A percentile compares a stretch with the other conserved stretches of the same genome.
Evolutionary conservation across 2,113 vertebrate species (phyloP).

Genomic region (Cepphus grylle): DNA sequence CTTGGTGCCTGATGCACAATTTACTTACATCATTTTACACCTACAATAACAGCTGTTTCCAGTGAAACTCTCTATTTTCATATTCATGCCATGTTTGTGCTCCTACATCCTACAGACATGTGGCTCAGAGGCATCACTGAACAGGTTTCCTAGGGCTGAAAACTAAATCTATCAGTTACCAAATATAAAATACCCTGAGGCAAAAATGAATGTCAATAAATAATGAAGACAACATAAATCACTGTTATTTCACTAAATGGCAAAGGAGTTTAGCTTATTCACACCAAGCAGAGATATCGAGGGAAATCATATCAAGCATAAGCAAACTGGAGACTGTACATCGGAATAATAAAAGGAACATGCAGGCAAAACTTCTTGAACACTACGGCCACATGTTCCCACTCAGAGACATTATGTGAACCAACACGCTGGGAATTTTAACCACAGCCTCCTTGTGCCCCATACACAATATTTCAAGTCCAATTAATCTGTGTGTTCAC

Average conservation of each 20-base stretch:
- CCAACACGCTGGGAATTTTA: neutral
- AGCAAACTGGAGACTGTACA: neutral
- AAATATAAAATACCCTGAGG: neutral
- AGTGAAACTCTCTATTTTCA: neutral
- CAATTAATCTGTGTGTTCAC: neutral
- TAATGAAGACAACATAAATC: neutral
- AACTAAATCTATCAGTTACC: neutral
- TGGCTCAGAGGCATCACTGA: neutral
- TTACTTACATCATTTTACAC: neutral
- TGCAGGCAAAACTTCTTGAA: neutral
- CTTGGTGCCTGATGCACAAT: neutral
- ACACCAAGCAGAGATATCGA: neutral
- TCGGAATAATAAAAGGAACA: neutral
- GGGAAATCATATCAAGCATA: neutral
- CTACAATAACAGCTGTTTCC: neutral
- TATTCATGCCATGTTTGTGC: neutral
- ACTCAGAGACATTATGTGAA: neutral
- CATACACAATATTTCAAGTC: neutral
- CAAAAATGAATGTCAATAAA: neutral
- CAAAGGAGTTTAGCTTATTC: neutral
- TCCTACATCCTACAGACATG: neutral
- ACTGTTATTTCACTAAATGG: neutral
- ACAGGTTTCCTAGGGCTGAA: neutral
- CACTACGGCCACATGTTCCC: neutral
- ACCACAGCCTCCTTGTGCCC: neutral